These are phyloP conservation scores for Cichladusa arquata DNA, from an alignment of 2,113 vertebrate species.

Conservation along the genomic window DNA sequence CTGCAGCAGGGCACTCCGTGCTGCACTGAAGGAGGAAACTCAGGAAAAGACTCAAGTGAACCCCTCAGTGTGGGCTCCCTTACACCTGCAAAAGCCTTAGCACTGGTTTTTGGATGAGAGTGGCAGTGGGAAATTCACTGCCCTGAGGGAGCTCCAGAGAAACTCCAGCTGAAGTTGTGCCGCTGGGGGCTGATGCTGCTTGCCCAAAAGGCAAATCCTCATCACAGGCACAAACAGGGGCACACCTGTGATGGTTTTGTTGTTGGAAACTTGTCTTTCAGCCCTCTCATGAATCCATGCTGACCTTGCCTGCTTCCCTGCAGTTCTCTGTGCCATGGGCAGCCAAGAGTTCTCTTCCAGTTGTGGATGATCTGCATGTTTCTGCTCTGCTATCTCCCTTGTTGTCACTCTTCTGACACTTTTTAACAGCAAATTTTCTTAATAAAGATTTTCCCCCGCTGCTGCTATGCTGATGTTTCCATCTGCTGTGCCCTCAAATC, in stretches of 20 bases:
- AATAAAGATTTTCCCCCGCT: background rate
- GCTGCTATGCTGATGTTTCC: background rate
- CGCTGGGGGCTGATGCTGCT: background rate
- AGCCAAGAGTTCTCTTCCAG: background rate
- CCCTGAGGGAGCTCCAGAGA: background rate
- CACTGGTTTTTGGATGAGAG: background rate
- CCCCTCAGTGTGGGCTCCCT: background rate
- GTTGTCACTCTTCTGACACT: background rate
- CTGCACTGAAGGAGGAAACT: background rate
- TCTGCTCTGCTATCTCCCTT: background rate
- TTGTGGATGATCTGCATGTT: background rate
- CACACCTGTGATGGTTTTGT: accelerated
- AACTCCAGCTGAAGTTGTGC: background rate
- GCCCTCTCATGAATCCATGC: background rate
- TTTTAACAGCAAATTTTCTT: background rate
- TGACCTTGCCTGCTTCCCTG: background rate
- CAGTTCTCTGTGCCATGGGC: accelerated
- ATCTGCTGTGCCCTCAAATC: background rate
- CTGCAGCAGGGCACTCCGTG: accelerated
- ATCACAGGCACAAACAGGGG: background rate
- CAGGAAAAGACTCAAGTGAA: background rate
- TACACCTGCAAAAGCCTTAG: background rate
- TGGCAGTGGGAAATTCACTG: background rate
- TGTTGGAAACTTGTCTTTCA: background rate
- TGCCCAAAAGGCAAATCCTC: background rate